These are phyloP conservation scores for Leptodactylus fallax DNA, from an alignment of 2,797 vertebrate genomes.

Conservation along the genomic window DNA sequence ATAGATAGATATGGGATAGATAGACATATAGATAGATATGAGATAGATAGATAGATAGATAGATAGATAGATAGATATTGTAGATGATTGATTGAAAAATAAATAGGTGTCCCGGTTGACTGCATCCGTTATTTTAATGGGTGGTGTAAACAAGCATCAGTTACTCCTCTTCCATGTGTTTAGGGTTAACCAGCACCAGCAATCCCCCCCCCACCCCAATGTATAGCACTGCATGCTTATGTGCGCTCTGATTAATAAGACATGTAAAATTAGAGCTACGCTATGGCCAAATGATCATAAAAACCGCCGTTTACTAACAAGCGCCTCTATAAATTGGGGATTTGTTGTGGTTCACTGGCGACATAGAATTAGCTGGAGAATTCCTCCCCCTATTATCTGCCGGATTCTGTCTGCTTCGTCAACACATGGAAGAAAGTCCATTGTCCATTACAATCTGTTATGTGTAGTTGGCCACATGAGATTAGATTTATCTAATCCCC, in stretches of 20 bases:
- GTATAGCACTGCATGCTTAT: neutral
- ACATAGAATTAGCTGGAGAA: neutral
- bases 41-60: too few species aligned
- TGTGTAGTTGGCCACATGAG: conserved; percentile 14
- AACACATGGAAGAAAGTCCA: neutral
- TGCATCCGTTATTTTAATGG: neutral
- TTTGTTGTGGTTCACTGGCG: conserved; percentile 2
- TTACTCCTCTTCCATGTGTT: neutral
- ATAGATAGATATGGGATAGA: too few species aligned
- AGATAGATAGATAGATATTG: too few species aligned
- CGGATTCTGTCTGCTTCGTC: neutral
- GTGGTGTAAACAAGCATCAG: too few species aligned
- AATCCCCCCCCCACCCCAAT: too few species aligned
- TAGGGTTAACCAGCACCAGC: too few species aligned
- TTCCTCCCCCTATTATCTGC: neutral
- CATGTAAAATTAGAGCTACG: neutral
- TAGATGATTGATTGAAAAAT: too few species aligned
- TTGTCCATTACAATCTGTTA: neutral
- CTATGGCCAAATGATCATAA: neutral
- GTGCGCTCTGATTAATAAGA: neutral
- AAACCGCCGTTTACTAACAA: neutral
- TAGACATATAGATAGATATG: too few species aligned
- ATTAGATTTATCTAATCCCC: neutral
- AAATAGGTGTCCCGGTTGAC: too few species aligned
- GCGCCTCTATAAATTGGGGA: conserved; percentile 6